A percentile compares a stretch with the other conserved stretches of the same genome.
These are phyloP conservation scores for Euspilapteryx auroguttella DNA, from an alignment of 2,888 invertebrate genomes.

Conservation along the genomic window DNA sequence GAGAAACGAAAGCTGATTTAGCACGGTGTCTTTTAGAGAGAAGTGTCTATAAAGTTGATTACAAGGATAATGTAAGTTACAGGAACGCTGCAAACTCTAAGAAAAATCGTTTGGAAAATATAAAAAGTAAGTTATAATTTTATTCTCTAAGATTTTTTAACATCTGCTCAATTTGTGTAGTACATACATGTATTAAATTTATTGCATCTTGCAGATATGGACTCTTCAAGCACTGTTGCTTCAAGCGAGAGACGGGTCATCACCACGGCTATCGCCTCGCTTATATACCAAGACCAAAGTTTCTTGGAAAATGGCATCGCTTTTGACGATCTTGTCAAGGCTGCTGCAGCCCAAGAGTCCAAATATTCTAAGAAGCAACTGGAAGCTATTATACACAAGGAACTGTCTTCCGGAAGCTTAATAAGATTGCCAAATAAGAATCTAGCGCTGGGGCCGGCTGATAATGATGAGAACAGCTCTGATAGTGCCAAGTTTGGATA, in stretches of 20 bases:
- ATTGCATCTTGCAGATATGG: constrained; percentile 2
- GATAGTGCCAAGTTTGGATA: constrained; percentile 52
- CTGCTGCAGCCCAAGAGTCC: constrained; percentile 66
- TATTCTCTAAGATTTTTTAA: not conserved
- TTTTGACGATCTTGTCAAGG: constrained; percentile 66
- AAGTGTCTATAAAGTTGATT: constrained; percentile 79
- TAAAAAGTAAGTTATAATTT: not conserved
- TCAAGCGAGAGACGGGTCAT: constrained; percentile 59
- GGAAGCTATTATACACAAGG: constrained; percentile 68
- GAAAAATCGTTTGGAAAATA: constrained; percentile 24
- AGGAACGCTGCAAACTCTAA: constrained; percentile 78
- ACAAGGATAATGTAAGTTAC: constrained; percentile 85
- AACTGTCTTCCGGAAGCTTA: constrained; percentile 69
- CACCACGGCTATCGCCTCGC: constrained; percentile 70
- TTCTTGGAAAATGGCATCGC: constrained; percentile 73
- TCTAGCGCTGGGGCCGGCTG: constrained; percentile 66
- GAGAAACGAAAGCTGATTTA: constrained; percentile 71
- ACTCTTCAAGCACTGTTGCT: constrained; percentile 29
- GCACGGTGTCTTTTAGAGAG: constrained; percentile 75
- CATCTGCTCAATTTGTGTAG: not conserved
- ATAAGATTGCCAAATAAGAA: constrained; percentile 70
- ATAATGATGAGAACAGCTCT: constrained; percentile 59
- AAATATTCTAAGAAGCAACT: constrained; percentile 65
- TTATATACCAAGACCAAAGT: constrained; percentile 72
- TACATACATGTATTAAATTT: too few relatives aligned